Evolutionary conservation across 2,797 vertebrate species (phyloP), one percentile per base, ranked within the genome.

Genomic region (Eulemur coronatus): DNA sequence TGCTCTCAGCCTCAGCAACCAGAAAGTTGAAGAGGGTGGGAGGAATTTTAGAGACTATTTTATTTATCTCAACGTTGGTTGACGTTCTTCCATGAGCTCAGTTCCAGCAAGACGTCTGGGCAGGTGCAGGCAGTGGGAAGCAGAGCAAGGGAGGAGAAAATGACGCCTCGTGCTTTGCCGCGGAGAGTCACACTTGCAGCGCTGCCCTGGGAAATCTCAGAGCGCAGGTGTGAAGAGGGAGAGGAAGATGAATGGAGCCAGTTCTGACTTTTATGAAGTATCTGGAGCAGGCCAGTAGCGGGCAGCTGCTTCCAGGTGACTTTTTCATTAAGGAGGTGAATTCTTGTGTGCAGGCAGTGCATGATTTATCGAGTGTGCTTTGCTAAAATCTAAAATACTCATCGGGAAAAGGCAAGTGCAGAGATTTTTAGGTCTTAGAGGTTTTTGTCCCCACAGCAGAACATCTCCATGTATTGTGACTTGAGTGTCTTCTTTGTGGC

Each of bases 271-370:
- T 97, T 97, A 97, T 97, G 97, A 94, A 97, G 98, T 96, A 95
- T 94, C 97, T 97, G 97, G 98, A 98, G 95, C 95, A 92, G 97
- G 73, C 89, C 24, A 0, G 97, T 73, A 93, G 97, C 84, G 50
- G 97, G 97, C 98, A 98, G 98, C 98, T 98, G 97, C 94, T 97
- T 96, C 98, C 98, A 98, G 99, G 99, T 99, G 99, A 99, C 99
- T 99, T 99, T 99, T 99, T 99, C 99, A 99, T 99, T 99, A 99
- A 99, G 99, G 98, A 97, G 98, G 99, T 98, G 99, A 99, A 99
- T 99, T 99, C 98, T 98, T 99, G 98, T 98, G 93, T 93, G 97
- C 98, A 98, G 98, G 95, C 98, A 98, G 98, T 98, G 98, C 98
- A 97, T 99, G 99, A 99, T 99, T 99, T 99, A 99, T 99, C 98